phyloP scores from a whole-genome alignment of 2,113 vertebrate genomes.

The Cyanistes caeruleus region DNA sequence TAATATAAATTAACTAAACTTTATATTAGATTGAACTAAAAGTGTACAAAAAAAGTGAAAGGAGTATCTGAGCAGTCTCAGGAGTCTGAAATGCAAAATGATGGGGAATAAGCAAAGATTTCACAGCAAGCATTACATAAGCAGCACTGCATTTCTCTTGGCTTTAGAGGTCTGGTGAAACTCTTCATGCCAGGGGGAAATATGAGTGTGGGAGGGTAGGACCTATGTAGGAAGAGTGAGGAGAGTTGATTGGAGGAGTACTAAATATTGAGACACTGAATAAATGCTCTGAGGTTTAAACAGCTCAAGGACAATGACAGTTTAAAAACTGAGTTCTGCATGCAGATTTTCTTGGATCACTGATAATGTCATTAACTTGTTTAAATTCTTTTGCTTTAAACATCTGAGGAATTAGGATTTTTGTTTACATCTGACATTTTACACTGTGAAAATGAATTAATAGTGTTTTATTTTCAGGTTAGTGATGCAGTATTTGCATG shows the following conservation, averaged over 20 bases:
- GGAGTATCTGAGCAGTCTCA: background rate
- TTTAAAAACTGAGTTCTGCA: background rate
- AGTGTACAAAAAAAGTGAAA: background rate
- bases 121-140: background rate
- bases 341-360: background rate
- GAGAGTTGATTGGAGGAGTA: background rate
- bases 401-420: background rate
- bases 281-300: background rate
- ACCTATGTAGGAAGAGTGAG: background rate
- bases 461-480: background rate
- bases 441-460: background rate
- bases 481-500: background rate
- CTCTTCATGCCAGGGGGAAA: background rate
- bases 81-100: background rate
- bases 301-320: background rate
- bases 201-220: background rate
- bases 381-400: background rate
- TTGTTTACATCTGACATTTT: background rate
- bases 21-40: background rate
- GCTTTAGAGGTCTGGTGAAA: background rate
- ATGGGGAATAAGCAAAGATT: background rate
- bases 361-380: background rate
- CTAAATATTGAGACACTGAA: background rate
- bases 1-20: constrained; percentile 31
- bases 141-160: background rate